phyloP scores from a whole-genome alignment of 2,888 invertebrate species.

The Scaptomyza parva region DNA sequence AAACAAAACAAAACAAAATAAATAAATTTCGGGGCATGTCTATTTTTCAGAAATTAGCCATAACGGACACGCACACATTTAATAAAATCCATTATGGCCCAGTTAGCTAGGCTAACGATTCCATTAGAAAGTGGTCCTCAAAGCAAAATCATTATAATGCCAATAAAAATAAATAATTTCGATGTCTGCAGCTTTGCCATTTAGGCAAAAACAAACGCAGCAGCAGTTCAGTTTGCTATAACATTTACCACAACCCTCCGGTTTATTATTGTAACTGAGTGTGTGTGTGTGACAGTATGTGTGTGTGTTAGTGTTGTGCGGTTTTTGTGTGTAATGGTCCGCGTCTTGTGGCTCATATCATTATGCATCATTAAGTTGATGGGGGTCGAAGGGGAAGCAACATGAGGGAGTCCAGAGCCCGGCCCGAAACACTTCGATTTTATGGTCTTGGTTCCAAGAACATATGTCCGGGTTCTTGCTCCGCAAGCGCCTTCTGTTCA shows the following conservation, averaged over 20 bases:
- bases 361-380: slow-evolving; percentile 80
- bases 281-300: slow-evolving; percentile 10
- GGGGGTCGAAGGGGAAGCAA: slow-evolving; percentile 58
- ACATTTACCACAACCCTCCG: slow-evolving; percentile 1
- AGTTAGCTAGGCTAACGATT: slow-evolving; percentile 6
- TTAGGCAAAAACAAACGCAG: slow-evolving; percentile 65
- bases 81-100: background rate
- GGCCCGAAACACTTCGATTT: slow-evolving; percentile 65
- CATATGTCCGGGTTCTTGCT: slow-evolving; percentile 62
- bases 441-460: slow-evolving; percentile 48
- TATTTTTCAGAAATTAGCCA: background rate
- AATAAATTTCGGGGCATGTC: background rate
- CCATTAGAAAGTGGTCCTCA: slow-evolving; percentile 4
- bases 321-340: slow-evolving; percentile 71
- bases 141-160: slow-evolving; percentile 61
- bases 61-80: background rate
- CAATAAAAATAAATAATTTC: slow-evolving; percentile 76
- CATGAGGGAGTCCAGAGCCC: background rate
- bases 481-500: slow-evolving; percentile 43
- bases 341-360: slow-evolving; percentile 75
- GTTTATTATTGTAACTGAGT: too few relatives aligned
- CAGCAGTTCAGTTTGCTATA: slow-evolving; percentile 45
- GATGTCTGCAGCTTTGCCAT: slow-evolving; percentile 47
- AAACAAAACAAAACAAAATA: background rate
- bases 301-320: slow-evolving; percentile 22